Evolutionary conservation across 2,888 invertebrate genomes (phyloP), one percentile per base, ranked within the genome.

Genomic region (Lymantria monacha): DNA sequence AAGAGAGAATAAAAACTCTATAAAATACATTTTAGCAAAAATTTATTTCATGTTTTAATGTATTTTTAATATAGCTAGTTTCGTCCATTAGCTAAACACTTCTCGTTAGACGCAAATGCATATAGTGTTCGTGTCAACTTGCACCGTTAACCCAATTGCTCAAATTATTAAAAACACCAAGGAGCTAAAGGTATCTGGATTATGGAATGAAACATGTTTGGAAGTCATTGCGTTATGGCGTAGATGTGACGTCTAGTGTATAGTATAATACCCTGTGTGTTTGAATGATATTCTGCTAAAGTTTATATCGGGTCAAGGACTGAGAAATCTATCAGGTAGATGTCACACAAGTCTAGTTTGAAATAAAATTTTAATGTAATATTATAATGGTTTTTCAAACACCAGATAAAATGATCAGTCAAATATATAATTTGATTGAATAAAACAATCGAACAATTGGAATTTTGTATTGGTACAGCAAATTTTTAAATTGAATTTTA

Each of bases 301-400:
- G 52, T 58, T n/a, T 66, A 72, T 72, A 75, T 76, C 72, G 76
- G 80, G 81, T 82, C 80, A 76, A 76, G 83, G 83, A 85, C 83
- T 85, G 81, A 81, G 38, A 73, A 10, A 33, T 33, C 33, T 7
- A 33, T 72, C 76, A 76, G 75, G 70, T 81, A 72, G 76, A 62
- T 72, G 60, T 69, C 65, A 10, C 69, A 75, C 68, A 71, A 71
- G 70, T 69, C 63, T 63, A 69, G 63, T 57, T 67, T 69, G 63
- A 62, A 69, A 72, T 72, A 70, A 63, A 67, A 61, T 67, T 66
- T 63, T 66, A 79, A 72, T 74, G 71, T 79, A 77, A 33, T 33
- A 33, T 33, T 22, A 22, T 22, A 22, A 22, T 5, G 22, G 22
- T 22, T 22, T 22, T 22, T 22, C 22, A 22, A 22, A 5, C 5